Evolutionary conservation across 1,140 invertebrate species (phyloP), one percentile per base, ranked within the genome.

Genomic region (Cepaea nemoralis): DNA sequence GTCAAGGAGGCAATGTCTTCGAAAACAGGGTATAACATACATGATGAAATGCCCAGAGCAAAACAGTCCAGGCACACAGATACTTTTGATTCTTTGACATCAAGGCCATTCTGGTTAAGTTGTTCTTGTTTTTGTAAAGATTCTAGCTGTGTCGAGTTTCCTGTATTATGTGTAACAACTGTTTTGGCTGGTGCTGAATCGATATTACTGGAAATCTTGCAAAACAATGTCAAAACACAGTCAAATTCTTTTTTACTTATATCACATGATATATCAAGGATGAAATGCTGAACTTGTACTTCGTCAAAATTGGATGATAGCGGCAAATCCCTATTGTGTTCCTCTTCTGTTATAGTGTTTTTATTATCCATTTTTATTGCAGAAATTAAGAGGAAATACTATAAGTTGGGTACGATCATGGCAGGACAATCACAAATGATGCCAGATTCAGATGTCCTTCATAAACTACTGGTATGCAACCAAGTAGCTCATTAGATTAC

Each of bases 231-330:
- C 84, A 88, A 85, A 75, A 45, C 77, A 5, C 90, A 89, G 33
- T 50, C n/a, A 73, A 91, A 84, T 16, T 67, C 69, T 63, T 84
- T 85, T 31, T 73, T 81, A n/a, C 75, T 59, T 37, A 91, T 66
- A 63, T 87, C 75, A 80, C 87, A 87, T 55, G 82, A 75, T 12
- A 90, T 69, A 67, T 88, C 82, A n/a, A 90, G 76, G 35, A 91
- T 75, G 80, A 88, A 88, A 87, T 90, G 88, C 33, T 85, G 66
- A 16, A 91, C 87, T 31, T 83, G 77, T 59, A 91, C 87, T 40
- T 91, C 85, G 8, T 82, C 74, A 55, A 87, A 82, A 84, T 92
- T 92, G 12, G 90, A 81, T 50, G 89, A 84, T 48, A 92, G 55
- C 2, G 91, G 91, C 24, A 92, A 84, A 79, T 92, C 90, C 31